Base-by-base conservation (phyloP, 2,888 invertebrate genomes). In the Shargacucullia verbasci region DNA sequence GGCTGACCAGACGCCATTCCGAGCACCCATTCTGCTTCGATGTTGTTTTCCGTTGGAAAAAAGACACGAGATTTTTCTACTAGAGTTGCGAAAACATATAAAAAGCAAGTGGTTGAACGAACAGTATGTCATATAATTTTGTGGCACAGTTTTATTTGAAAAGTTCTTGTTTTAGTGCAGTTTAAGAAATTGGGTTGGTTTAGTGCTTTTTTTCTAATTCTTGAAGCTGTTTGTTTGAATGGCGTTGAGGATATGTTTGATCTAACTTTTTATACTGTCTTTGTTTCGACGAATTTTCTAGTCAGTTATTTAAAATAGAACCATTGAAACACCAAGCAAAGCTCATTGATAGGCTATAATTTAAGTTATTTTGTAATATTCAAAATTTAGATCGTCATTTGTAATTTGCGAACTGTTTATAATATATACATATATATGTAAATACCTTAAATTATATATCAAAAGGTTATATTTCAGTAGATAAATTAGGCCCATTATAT, bases 1-100 rank as follows among this genome's bases (percentile, higher is more conserved):
- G 68, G 69, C 60, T 70, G 73, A 66, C 75, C 76, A 73, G 64
- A 79, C 76, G 76, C 71, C 78, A 67, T 77, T 78, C 61, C 55
- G 45, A 55, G 60, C 49, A 57, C 49, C 62, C 57, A 64, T 68
- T 76, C 50, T 41, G 48, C 44, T 61, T 44, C 14, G 54, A 64
- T 61, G 69, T 73, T 79, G 71, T 73, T 78, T 76, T 73, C 71
- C 56, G 65, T 57, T 38, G 46, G 53, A 38, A 60, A 64, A 62
- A 69, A 64, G 48, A 56, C 64, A 50, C 41, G 45, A 55, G 20
- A 50, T 48, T 59, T 52, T 73, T 64, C 55, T 25, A 58, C 55
- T 50, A 38, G 35, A 48, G 34, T 53, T 38, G 47, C 43, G 58
- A 60, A 60, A 65, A 76, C 48, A 56, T 57, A 65, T 76, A 76